These are phyloP conservation scores for Pomacea maculata DNA, from an alignment of 1,140 invertebrate species.

Conservation along the genomic window DNA sequence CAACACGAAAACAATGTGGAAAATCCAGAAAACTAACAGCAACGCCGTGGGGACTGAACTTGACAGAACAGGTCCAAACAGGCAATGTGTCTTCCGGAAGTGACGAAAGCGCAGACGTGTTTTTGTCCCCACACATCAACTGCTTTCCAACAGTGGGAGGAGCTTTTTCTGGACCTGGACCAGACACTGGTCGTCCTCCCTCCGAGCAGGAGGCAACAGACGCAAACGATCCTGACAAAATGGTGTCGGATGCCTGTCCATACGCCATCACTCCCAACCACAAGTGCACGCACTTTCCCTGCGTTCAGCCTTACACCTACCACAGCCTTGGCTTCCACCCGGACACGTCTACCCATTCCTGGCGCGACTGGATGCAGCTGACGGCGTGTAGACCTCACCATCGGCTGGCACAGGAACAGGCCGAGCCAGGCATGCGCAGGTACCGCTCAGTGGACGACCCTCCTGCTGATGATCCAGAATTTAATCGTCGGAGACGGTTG, in stretches of 20 bases:
- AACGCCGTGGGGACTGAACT: background rate
- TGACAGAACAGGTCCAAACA: background rate
- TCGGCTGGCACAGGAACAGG: background rate
- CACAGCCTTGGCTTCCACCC: slow-evolving; percentile 24
- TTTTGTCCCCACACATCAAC: background rate
- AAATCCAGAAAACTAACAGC: background rate
- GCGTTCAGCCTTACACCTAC: slow-evolving; percentile 12
- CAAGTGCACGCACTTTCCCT: slow-evolving; percentile 11
- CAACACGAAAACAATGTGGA: background rate
- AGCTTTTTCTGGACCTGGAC: background rate
- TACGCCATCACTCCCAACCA: background rate
- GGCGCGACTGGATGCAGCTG: background rate
- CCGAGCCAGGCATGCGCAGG: no score
- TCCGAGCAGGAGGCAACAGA: background rate
- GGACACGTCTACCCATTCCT: slow-evolving; percentile 7
- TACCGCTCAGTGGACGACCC: background rate
- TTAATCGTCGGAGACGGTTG: background rate
- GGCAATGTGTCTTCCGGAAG: background rate
- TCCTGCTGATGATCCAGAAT: background rate
- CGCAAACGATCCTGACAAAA: background rate
- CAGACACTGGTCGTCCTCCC: background rate
- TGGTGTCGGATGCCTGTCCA: background rate
- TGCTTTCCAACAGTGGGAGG: background rate
- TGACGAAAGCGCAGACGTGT: background rate
- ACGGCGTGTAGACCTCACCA: background rate